phyloP scores from a whole-genome alignment of 2,888 invertebrate species.

The Uloborus plumipes region DNA sequence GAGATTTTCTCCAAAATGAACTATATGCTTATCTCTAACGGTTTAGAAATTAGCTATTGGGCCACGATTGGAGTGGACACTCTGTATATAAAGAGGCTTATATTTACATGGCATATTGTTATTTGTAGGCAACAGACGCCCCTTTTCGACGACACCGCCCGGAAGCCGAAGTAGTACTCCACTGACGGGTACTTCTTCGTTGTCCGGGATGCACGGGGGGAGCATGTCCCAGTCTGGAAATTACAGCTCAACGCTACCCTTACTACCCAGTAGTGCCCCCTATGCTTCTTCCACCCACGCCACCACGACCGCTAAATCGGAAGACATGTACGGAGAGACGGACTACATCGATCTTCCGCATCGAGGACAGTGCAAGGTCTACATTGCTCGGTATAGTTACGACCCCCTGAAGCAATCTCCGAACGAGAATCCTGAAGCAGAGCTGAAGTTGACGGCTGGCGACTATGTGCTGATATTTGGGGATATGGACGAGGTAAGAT shows the following conservation, averaged over 20 bases:
- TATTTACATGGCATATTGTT: neutral
- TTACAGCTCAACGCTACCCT: slow-evolving; percentile 42
- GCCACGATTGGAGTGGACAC: too few species aligned
- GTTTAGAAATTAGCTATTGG: too few species aligned
- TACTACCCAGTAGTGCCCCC: slow-evolving; percentile 43
- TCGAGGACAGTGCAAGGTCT: slow-evolving; percentile 92
- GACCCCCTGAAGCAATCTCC: slow-evolving; percentile 81
- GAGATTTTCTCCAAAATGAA: too few species aligned
- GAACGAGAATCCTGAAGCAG: slow-evolving; percentile 93
- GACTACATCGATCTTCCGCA: slow-evolving; percentile 87
- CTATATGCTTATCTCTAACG: too few species aligned
- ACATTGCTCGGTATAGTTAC: slow-evolving; percentile 82
- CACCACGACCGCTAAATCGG: slow-evolving; percentile 15
- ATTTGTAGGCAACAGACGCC: slow-evolving; percentile 41
- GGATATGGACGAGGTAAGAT: slow-evolving; percentile 74
- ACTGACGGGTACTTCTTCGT: slow-evolving; percentile 42
- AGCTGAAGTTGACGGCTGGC: slow-evolving; percentile 91
- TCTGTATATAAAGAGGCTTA: too few species aligned
- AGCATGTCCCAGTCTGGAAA: neutral
- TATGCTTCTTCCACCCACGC: slow-evolving; percentile 21
- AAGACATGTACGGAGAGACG: slow-evolving; percentile 41
- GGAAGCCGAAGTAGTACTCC: slow-evolving; percentile 53
- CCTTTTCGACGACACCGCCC: slow-evolving; percentile 50
- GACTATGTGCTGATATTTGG: slow-evolving; percentile 97
- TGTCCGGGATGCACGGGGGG: slow-evolving; percentile 25